These are phyloP conservation scores for Antrozous pallidus DNA, from an alignment of 2,797 vertebrate species.

Conservation along the genomic window DNA sequence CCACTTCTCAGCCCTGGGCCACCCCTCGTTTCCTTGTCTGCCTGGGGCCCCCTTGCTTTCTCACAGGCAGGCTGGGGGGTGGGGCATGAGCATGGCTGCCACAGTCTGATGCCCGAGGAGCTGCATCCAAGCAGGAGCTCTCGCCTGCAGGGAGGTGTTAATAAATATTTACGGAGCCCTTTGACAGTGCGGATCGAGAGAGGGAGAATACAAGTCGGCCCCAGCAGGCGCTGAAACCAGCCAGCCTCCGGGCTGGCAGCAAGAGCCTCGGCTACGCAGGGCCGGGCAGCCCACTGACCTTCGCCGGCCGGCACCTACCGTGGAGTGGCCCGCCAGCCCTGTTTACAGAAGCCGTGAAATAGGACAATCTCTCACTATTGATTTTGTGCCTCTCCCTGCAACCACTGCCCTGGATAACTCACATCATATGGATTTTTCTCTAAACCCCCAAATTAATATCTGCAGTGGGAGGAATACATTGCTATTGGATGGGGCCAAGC, in stretches of 20 bases:
- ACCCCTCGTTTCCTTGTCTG: not conserved
- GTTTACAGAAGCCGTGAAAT: constrained; percentile 93
- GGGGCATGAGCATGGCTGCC: not conserved
- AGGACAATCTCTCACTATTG: constrained; percentile 93
- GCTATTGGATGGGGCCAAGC: constrained; percentile 77
- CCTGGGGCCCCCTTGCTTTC: not conserved
- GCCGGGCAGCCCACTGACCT: not conserved
- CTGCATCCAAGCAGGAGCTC: constrained; percentile 33
- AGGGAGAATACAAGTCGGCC: constrained; percentile 67
- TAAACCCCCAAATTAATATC: constrained; percentile 90
- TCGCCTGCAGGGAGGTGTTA: constrained; percentile 67
- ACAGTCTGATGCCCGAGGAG: constrained; percentile 48
- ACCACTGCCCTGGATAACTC: constrained; percentile 91
- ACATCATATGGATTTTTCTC: constrained; percentile 94
- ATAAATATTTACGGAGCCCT: constrained; percentile 76
- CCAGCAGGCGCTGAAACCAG: constrained; percentile 3
- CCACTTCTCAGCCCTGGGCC: not conserved
- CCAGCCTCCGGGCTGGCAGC: not conserved
- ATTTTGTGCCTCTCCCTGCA: constrained; percentile 88
- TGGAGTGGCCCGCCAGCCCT: constrained; percentile 71
- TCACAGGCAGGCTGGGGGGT: not conserved
- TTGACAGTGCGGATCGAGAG: constrained; percentile 58
- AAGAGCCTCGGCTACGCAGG: not conserved
- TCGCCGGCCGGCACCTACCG: constrained; percentile 53
- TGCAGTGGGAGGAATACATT: constrained; percentile 79